Percentiles rank a stretch among this genome's conserved stretches.
phyloP scores from a whole-genome alignment of 2,113 vertebrate genomes.

The Scopus umbretta region DNA sequence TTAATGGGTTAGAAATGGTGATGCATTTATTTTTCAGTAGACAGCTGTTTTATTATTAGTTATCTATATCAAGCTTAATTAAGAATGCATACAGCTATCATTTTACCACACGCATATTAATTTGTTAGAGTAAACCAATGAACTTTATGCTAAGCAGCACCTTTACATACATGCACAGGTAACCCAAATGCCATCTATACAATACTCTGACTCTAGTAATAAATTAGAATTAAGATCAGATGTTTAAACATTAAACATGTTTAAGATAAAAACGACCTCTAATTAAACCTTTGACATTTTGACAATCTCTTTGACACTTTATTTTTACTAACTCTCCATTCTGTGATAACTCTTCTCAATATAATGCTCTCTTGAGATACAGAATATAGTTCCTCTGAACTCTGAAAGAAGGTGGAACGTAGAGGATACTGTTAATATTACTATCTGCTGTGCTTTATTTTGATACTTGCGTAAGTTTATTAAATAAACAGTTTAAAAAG shows the following conservation, averaged over 20 bases:
- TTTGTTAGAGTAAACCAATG: background rate
- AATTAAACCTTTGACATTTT: background rate
- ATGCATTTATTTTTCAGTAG: background rate
- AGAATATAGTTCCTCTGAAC: background rate
- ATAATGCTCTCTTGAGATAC: background rate
- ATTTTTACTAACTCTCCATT: background rate
- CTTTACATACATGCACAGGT: background rate
- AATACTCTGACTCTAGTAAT: background rate
- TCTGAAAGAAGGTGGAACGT: background rate
- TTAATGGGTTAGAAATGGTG: background rate
- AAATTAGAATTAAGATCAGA: background rate
- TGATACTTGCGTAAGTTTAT: background rate
- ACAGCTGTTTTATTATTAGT: background rate
- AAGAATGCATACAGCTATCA: background rate
- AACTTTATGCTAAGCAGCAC: background rate
- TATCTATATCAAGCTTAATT: background rate
- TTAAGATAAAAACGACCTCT: background rate
- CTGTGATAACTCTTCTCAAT: background rate
- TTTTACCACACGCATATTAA: slow-evolving; percentile 18
- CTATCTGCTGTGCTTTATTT: background rate
- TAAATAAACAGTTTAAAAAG: background rate
- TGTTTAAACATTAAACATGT: background rate
- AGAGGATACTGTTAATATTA: background rate
- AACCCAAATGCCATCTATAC: background rate
- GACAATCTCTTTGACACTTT: background rate